Percentiles rank a stretch among this genome's conserved stretches.
Conservation (phyloP, 2,888 invertebrate species). For the Lasioglossum leucozonium region DNA sequence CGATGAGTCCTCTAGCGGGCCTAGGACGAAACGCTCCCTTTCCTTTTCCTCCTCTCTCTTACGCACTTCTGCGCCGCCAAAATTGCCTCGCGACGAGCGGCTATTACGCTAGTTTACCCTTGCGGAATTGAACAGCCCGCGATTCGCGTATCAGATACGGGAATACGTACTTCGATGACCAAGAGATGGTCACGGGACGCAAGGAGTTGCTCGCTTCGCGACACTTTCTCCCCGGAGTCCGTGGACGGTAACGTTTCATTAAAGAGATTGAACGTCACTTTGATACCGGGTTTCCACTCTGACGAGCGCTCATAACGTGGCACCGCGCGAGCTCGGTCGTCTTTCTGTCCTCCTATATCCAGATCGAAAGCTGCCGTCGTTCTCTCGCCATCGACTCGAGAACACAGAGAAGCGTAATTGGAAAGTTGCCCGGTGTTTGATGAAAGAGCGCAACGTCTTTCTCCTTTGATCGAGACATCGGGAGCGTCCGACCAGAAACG, state of each 20-base stretch:
- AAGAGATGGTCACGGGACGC: neutral
- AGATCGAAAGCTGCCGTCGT: conserved; percentile 35
- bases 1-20: no score
- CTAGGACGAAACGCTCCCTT: no score
- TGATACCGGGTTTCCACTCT: conserved; percentile 6
- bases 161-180: no score
- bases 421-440: conserved; percentile 66
- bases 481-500: conserved; percentile 43
- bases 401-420: conserved; percentile 60
- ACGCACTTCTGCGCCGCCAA: no score
- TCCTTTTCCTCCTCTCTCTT: no score
- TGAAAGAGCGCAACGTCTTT: conserved; percentile 63
- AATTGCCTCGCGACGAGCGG: no score
- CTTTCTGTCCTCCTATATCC: conserved; percentile 35
- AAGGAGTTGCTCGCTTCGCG: neutral
- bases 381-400: conserved; percentile 23
- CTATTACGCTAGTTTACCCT: no score
- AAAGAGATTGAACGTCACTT: conserved; percentile 12
- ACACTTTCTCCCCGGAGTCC: neutral
- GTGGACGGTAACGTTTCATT: conserved; percentile 1
- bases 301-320: conserved; percentile 23
- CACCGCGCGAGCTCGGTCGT: neutral
- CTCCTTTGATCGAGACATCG: conserved; percentile 52
- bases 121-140: no score
- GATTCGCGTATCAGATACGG: neutral